Conservation (phyloP, 2,113 vertebrate genomes). For the Pleuronectes platessa region DNA sequence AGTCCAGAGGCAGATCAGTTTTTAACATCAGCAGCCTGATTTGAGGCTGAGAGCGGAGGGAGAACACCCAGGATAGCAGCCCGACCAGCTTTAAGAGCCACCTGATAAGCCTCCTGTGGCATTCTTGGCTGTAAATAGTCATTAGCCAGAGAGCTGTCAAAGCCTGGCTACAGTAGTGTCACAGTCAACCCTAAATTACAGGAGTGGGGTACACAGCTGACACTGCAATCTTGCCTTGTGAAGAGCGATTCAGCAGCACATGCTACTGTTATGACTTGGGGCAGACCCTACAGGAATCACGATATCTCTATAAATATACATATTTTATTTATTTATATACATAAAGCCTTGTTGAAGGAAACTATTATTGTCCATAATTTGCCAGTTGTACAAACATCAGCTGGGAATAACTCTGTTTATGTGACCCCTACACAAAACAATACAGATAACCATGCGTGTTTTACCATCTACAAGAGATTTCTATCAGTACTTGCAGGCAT, state of each 20-base stretch:
- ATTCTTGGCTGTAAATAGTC: slow-evolving; percentile 61
- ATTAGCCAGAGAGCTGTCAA: slow-evolving; percentile 50
- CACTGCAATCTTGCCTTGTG: slow-evolving; percentile 13
- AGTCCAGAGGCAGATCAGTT: not conserved
- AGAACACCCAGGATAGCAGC: slow-evolving; percentile 24
- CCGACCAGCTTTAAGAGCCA: slow-evolving; percentile 33
- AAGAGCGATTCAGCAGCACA: slow-evolving; percentile 23
- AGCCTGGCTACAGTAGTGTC: slow-evolving; percentile 1
- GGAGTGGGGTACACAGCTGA: slow-evolving; percentile 12
- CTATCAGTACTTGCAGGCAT: slow-evolving; percentile 18
- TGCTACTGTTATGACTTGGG: slow-evolving; percentile 17
- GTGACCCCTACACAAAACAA: slow-evolving; percentile 43
- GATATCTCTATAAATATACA: slow-evolving; percentile 10
- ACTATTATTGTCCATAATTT: slow-evolving; percentile 25
- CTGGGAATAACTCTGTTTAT: slow-evolving; percentile 51
- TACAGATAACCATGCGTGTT: slow-evolving; percentile 30
- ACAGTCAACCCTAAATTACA: slow-evolving; percentile 46
- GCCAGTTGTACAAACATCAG: slow-evolving; percentile 20
- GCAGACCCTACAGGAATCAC: slow-evolving; percentile 23
- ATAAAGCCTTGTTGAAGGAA: slow-evolving; percentile 13
- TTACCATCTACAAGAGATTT: slow-evolving; percentile 50
- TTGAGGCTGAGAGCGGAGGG: slow-evolving; percentile 4
- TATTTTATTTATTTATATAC: slow-evolving; percentile 20
- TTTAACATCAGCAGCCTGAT: slow-evolving; percentile 37
- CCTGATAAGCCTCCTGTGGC: slow-evolving; percentile 29